Evolutionary conservation across 2,113 vertebrate genomes (phyloP).

Genomic region (Ceratotherium simum): DNA sequence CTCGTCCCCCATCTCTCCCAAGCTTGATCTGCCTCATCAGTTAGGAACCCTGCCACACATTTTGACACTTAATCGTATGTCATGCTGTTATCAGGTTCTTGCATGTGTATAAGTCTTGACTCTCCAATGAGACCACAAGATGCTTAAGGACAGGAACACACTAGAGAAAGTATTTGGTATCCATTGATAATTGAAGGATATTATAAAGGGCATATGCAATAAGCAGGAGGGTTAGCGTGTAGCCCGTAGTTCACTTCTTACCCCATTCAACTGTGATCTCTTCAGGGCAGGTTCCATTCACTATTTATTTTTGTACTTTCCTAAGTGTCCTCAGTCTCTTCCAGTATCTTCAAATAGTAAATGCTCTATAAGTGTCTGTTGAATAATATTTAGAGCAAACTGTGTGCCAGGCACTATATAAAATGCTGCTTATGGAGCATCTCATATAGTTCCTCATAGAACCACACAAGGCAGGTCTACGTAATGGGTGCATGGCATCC

Average conservation of each 20-base stretch:
- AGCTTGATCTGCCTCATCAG: too few species aligned
- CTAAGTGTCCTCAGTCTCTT: neutral
- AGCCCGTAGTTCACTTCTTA: neutral
- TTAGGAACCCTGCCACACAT: neutral
- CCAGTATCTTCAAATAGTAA: neutral
- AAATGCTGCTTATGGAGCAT: neutral
- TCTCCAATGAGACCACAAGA: neutral
- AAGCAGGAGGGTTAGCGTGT: neutral
- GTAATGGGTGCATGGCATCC: fast-evolving
- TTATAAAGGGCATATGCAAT: neutral
- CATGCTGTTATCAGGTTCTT: neutral
- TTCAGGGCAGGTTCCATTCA: neutral
- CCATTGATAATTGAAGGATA: neutral
- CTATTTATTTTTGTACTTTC: neutral
- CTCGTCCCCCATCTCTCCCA: too few species aligned
- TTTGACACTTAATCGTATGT: neutral
- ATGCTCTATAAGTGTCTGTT: neutral
- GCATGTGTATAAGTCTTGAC: neutral
- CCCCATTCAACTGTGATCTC: neutral
- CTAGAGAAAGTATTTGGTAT: neutral
- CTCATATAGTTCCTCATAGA: neutral
- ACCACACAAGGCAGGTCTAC: neutral
- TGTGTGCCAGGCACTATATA: neutral
- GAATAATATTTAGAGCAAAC: neutral
- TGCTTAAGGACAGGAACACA: neutral